These are phyloP conservation scores for Lasioglossum lativentre DNA, from an alignment of 2,888 invertebrate genomes.

Conservation along the genomic window DNA sequence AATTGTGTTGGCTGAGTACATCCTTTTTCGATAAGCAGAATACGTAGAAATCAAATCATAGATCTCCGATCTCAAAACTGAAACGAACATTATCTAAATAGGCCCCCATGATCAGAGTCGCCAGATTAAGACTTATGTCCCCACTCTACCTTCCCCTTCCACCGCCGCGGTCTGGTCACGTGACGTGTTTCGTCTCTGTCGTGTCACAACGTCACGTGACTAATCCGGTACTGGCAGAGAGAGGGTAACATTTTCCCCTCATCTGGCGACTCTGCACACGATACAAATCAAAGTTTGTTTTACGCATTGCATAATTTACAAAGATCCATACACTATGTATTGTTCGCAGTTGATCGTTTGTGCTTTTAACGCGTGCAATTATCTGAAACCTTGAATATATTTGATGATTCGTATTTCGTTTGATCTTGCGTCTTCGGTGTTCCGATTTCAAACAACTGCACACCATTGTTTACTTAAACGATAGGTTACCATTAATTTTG, in stretches of 20 bases:
- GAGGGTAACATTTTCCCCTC: too few relatives aligned
- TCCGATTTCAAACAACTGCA: background rate
- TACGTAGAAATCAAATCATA: background rate
- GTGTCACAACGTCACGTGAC: too few relatives aligned
- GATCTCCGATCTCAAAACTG: background rate
- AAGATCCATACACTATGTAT: background rate
- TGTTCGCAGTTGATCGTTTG: slow-evolving; percentile 4
- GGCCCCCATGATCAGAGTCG: background rate
- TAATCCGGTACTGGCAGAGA: too few relatives aligned
- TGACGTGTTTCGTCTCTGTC: too few relatives aligned
- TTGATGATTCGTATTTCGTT: background rate
- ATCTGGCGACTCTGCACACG: too few relatives aligned
- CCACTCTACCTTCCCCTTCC: too few relatives aligned
- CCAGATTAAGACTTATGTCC: too few relatives aligned
- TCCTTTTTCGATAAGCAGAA: background rate
- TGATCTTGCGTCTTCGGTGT: background rate
- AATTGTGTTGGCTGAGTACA: background rate
- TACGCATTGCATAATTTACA: background rate
- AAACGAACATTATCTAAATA: background rate
- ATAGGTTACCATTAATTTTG: slow-evolving; percentile 15
- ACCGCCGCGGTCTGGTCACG: too few relatives aligned
- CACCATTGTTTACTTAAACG: background rate
- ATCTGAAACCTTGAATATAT: background rate
- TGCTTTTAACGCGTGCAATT: background rate
- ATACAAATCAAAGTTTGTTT: background rate